A percentile compares a stretch with the other conserved stretches of the same genome.
These are phyloP conservation scores for Thereva nobilitata DNA, from an alignment of 2,888 invertebrate species.

Conservation along the genomic window DNA sequence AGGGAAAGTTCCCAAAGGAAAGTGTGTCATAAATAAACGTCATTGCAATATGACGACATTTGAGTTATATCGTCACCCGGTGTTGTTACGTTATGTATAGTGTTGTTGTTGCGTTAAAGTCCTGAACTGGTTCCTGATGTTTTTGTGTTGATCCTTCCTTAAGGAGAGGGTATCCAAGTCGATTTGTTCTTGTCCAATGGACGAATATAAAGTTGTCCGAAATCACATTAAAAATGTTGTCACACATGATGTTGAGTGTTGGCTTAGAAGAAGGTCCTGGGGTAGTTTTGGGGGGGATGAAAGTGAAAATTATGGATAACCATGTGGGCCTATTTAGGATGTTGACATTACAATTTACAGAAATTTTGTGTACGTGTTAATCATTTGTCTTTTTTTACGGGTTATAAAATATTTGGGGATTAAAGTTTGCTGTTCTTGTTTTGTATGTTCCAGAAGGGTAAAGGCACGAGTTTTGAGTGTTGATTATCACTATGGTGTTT, in stretches of 20 bases:
- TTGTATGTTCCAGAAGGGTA: too few relatives aligned
- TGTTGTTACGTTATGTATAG: not conserved
- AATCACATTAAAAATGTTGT: conserved; percentile 29
- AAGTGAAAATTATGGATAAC: conserved; percentile 26
- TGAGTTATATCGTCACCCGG: conserved; percentile 25
- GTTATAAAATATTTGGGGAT: too few relatives aligned
- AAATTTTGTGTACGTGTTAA: not conserved
- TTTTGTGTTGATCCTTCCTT: conserved; percentile 15
- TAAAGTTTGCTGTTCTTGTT: too few relatives aligned
- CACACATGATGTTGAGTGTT: conserved; percentile 24
- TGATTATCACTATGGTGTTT: too few relatives aligned
- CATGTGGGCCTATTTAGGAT: conserved; percentile 11
- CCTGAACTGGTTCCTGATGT: conserved; percentile 27
- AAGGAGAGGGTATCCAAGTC: conserved; percentile 6
- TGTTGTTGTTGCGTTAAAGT: conserved; percentile 16
- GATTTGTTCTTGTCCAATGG: conserved; percentile 19
- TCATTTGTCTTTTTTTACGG: too few relatives aligned
- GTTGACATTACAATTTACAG: conserved; percentile 31
- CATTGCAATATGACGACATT: conserved; percentile 34
- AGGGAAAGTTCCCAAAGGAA: conserved; percentile 10
- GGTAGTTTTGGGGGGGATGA: too few relatives aligned
- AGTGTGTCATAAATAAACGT: conserved; percentile 33
- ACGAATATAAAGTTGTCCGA: conserved; percentile 24
- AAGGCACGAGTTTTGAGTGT: too few relatives aligned
- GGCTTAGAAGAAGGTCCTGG: not conserved